Base-by-base conservation (phyloP, 2,888 invertebrate species). In the Chloroclysta siterata region DNA sequence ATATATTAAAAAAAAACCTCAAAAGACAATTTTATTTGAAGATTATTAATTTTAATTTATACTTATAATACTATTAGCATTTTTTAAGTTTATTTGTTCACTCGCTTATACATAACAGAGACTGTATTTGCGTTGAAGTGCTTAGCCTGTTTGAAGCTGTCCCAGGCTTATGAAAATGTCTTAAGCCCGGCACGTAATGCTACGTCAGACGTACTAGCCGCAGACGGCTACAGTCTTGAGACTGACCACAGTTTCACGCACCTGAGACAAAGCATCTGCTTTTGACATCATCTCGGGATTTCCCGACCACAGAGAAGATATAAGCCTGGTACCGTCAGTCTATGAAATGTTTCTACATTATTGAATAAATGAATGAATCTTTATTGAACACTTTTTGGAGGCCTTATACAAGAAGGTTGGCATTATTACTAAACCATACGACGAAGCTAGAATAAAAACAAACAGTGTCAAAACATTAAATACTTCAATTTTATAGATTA, bases 221-320 rank as follows among this genome's bases (percentile, higher is more conserved):
- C 65, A 58, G 70, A 68, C 70, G 51, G 60, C 51, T 28, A 48
- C 53, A 44, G 67, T 68, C 70, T 68, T 67, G 51, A 68, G 64
- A 59, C 58, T 72, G 71, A 79, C 80, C 80, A 68, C 79, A 74
- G 62, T 54, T 72, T 70, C 70, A 72, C 72, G 72, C 72, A 75
- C 76, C 79, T 77, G 78, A 72, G 78, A 68, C 73, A 61, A 62
- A 48, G 66, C 72, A 67, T 70, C 76, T 77, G 78, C 57, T 72
- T 70, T 70, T 71, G 71, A 69, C 72, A 72, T 76, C 75, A 74
- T 71, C 75, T 56, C 51, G 29, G 60, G 44, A 61, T 51, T 42
- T 50, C 44, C 36, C 41, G 15, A 57, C 53, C 33, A 22, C 51
- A 54, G 22, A 33, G 33, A 54, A 47, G 15, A 14, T 42, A 8